Conservation (phyloP, 37 sponge, comb jelly and placozoan genomes). For the Diacarnus erythraeanus region DNA sequence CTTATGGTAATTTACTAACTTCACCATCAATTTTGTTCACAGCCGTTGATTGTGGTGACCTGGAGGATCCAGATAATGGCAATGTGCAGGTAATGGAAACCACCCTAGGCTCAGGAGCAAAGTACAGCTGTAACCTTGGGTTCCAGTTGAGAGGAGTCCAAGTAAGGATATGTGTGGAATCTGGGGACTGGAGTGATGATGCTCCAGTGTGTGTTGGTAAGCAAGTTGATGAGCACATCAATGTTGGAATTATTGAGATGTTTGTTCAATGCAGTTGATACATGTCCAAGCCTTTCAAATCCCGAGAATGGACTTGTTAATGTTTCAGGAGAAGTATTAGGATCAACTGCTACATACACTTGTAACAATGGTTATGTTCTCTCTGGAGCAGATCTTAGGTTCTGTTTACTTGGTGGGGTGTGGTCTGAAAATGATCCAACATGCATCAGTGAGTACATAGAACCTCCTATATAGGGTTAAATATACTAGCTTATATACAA, state of each 20-base stretch:
- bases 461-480: too few species aligned
- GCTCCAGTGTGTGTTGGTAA: slow-evolving; percentile 27
- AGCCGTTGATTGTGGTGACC: slow-evolving; percentile 56
- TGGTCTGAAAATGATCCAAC: slow-evolving; percentile 63
- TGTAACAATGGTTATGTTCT: slow-evolving; percentile 49
- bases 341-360: slow-evolving; percentile 33
- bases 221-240: not conserved
- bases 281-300: slow-evolving; percentile 38
- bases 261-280: slow-evolving; percentile 11
- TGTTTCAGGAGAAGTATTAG: slow-evolving; percentile 17
- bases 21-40: not conserved
- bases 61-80: slow-evolving; percentile 42
- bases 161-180: slow-evolving; percentile 33
- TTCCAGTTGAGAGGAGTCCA: slow-evolving; percentile 33
- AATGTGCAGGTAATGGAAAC: slow-evolving; percentile 20
- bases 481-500: too few species aligned
- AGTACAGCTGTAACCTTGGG: slow-evolving; percentile 53
- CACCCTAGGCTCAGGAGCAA: slow-evolving; percentile 31
- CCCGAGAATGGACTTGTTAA: slow-evolving; percentile 42
- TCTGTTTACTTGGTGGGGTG: slow-evolving; percentile 45
- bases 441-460: slow-evolving; percentile 54
- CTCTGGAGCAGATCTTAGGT: slow-evolving; percentile 27
- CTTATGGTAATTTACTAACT: not conserved
- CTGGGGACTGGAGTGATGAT: slow-evolving; percentile 47
- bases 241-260: not conserved